These are phyloP conservation scores for silkworm (Bombyx mori) DNA, from an alignment of 1,140 invertebrate genomes.

Conservation along the genomic window DNA sequence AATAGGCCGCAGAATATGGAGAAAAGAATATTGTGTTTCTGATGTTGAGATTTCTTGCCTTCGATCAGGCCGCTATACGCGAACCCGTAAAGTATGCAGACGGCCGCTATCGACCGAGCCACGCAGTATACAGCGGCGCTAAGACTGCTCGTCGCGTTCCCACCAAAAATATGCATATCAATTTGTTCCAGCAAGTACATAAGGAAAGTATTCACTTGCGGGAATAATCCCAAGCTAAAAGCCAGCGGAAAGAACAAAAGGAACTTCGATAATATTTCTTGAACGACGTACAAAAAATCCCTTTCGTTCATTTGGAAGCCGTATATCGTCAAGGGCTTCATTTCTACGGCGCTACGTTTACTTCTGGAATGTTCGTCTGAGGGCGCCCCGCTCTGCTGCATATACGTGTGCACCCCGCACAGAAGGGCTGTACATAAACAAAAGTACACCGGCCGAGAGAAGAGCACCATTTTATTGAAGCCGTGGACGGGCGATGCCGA, in stretches of 20 bases:
- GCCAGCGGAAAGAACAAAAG: conserved; percentile 92
- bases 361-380: conserved; percentile 36
- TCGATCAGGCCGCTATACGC: conserved; percentile 88
- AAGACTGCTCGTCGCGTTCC: conserved; percentile 94
- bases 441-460: conserved; percentile 96
- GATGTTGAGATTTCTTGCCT: conserved; percentile 87
- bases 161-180: conserved; percentile 98
- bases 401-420: conserved; percentile 76
- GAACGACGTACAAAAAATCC: conserved; percentile 76
- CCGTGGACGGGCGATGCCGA: conserved; percentile 98
- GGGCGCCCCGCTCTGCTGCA: conserved; percentile 48
- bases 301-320: conserved; percentile 81
- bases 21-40: conserved; percentile 81
- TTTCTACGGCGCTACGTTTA: conserved; percentile 36
- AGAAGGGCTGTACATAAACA: conserved; percentile 86
- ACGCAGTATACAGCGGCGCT: conserved; percentile 89
- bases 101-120: conserved; percentile 83
- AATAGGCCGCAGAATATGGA: conserved; percentile 95
- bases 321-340: conserved; percentile 77
- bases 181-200: conserved; percentile 97
- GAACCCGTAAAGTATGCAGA: conserved; percentile 89
- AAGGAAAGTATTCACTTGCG: conserved; percentile 96
- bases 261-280: conserved; percentile 84
- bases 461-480: conserved; percentile 96
- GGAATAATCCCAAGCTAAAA: conserved; percentile 95